Evolutionary conservation across 2,888 invertebrate genomes (phyloP).

Genomic region (Drosophila demipolita): DNA sequence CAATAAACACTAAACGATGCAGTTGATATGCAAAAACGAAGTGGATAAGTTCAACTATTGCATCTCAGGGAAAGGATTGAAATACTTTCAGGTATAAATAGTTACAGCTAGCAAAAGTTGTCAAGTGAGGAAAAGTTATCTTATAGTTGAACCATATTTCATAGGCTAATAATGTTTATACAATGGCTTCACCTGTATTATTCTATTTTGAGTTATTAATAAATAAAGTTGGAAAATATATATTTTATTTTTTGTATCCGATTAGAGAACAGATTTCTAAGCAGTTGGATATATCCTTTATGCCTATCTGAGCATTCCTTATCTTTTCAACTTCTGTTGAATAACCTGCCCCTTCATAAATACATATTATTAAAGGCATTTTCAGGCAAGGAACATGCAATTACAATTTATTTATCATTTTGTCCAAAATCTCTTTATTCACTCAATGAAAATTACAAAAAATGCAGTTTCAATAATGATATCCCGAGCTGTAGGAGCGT

Average conservation of each 20-base stretch:
- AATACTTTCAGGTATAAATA: neutral
- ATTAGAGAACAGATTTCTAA: too few species aligned
- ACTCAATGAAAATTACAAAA: neutral
- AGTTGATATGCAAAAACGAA: neutral
- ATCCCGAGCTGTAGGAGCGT: slow-evolving; percentile 57
- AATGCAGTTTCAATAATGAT: slow-evolving; percentile 56
- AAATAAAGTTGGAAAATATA: neutral
- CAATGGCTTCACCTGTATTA: too few species aligned
- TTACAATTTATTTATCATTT: neutral
- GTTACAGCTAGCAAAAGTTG: too few species aligned
- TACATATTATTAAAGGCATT: neutral
- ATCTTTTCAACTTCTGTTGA: neutral
- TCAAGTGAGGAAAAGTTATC: too few species aligned
- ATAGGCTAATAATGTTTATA: too few species aligned
- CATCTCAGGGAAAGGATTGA: neutral
- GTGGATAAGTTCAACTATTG: neutral
- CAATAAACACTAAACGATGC: neutral
- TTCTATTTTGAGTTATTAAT: neutral
- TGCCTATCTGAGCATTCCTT: too few species aligned
- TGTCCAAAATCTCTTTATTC: slow-evolving; percentile 39
- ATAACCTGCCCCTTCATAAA: neutral
- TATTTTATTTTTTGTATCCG: neutral
- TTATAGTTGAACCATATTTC: too few species aligned
- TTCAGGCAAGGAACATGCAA: neutral
- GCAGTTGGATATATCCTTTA: too few species aligned